Conservation (phyloP, 2,797 vertebrate species). For the Coregonus sp. region DNA sequence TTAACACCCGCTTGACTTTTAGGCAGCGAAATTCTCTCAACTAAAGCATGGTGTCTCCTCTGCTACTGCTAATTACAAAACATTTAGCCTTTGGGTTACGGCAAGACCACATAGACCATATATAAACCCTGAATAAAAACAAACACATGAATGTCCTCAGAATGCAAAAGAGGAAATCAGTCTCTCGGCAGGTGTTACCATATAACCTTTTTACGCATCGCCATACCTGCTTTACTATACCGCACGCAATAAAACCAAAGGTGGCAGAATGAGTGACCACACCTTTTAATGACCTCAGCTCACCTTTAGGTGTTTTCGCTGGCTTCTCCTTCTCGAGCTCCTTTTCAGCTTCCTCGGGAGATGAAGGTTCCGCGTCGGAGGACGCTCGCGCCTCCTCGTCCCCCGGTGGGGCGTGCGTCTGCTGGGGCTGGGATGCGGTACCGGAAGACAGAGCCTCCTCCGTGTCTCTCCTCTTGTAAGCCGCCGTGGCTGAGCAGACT, state of each 20-base stretch:
- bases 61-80: not conserved
- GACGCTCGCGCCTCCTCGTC: constrained; percentile 85
- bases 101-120: not conserved
- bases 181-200: constrained; percentile 41
- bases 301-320: constrained; percentile 88
- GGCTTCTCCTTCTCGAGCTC: constrained; percentile 85
- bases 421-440: constrained; percentile 56
- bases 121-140: not conserved
- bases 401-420: constrained; percentile 68
- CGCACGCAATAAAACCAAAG: constrained; percentile 26
- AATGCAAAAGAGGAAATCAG: not conserved
- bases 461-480: constrained; percentile 78
- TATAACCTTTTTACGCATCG: constrained; percentile 16
- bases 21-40: not conserved
- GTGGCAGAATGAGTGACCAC: constrained; percentile 30
- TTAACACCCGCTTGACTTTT: not conserved
- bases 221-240: constrained; percentile 34
- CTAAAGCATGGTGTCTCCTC: not conserved
- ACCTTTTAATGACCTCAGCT: constrained; percentile 48
- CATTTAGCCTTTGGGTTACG: too few species aligned
- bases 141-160: not conserved
- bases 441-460: constrained; percentile 73
- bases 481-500: constrained; percentile 54
- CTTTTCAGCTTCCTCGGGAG: constrained; percentile 85
- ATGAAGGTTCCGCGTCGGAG: constrained; percentile 87